Evolutionary conservation across 2,113 vertebrate genomes (phyloP).

Genomic region (Leucopsar rothschildi): DNA sequence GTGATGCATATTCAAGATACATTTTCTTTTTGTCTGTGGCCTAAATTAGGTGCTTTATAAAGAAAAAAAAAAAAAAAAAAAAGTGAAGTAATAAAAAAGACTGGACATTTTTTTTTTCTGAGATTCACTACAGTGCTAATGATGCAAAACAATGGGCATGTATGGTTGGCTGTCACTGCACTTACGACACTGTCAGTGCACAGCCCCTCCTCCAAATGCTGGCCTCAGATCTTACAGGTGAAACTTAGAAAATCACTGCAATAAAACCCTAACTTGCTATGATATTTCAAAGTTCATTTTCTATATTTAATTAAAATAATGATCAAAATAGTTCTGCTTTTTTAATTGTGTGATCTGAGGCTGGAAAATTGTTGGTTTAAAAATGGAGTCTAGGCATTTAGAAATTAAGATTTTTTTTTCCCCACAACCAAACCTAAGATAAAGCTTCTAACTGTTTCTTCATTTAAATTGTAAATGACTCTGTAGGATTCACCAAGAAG

Average conservation of each 20-base stretch:
- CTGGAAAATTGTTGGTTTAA: background rate
- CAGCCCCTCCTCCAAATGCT: constrained; percentile 3
- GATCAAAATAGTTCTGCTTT: background rate
- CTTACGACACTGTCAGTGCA: background rate
- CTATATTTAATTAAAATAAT: background rate
- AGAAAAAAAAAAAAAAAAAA: background rate
- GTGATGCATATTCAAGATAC: constrained; percentile 87
- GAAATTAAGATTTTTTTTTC: background rate
- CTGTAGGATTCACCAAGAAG: background rate
- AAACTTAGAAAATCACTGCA: constrained; percentile 17
- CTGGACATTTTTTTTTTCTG: constrained; percentile 18
- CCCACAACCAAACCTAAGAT: background rate
- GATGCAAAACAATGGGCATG: constrained; percentile 48
- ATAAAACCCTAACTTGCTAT: background rate
- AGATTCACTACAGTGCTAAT: constrained; percentile 30
- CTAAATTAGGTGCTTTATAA: constrained; percentile 74
- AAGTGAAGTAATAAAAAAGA: constrained; percentile 53
- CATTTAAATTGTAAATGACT: background rate
- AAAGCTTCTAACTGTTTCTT: background rate
- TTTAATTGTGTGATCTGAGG: background rate
- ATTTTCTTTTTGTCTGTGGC: constrained; percentile 78
- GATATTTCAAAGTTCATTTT: background rate
- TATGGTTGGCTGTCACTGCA: background rate
- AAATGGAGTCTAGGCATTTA: background rate
- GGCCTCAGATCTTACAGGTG: constrained; percentile 24